Conservation (phyloP, 1,140 invertebrate genomes). For the Drosophila truncata region DNA sequence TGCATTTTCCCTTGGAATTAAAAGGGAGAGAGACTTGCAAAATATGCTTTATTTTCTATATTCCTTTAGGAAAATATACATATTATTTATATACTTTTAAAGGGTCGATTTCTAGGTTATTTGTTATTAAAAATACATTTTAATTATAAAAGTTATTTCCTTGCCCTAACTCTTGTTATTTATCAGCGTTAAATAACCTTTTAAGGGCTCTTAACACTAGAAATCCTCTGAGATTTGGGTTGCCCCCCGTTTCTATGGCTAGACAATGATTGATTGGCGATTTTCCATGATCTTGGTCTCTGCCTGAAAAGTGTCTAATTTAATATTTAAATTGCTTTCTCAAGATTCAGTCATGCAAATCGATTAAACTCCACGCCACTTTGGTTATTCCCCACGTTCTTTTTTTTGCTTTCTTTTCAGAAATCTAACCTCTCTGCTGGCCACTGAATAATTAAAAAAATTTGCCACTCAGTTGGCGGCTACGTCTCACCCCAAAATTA, state of each 20-base stretch:
- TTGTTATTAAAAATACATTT: not conserved
- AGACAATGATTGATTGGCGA: slow-evolving; percentile 50
- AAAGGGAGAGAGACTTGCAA: not conserved
- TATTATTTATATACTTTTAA: not conserved
- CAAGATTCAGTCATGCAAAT: slow-evolving; percentile 55
- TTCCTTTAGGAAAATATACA: not conserved
- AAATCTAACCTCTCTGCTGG: slow-evolving; percentile 54
- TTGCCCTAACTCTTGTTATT: not conserved
- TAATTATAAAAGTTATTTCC: not conserved
- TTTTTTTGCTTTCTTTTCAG: not conserved
- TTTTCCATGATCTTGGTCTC: slow-evolving; percentile 12
- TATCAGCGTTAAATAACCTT: not conserved
- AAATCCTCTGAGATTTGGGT: slow-evolving; percentile 5
- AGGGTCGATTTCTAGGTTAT: not conserved
- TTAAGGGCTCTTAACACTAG: slow-evolving; percentile 2
- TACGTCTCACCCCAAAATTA: not conserved
- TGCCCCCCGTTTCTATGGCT: not conserved
- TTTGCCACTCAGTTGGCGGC: slow-evolving; percentile 53
- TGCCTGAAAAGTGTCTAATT: slow-evolving; percentile 35
- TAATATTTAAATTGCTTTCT: slow-evolving; percentile 58
- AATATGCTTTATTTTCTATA: not conserved
- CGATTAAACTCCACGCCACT: slow-evolving; percentile 45
- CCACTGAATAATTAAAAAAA: slow-evolving; percentile 79
- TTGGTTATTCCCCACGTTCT: not conserved
- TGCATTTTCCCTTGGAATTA: not conserved